Evolutionary conservation across 2,888 invertebrate species (phyloP), one percentile per base, ranked within the genome.

Genomic region (Leptinotarsa haldemani): DNA sequence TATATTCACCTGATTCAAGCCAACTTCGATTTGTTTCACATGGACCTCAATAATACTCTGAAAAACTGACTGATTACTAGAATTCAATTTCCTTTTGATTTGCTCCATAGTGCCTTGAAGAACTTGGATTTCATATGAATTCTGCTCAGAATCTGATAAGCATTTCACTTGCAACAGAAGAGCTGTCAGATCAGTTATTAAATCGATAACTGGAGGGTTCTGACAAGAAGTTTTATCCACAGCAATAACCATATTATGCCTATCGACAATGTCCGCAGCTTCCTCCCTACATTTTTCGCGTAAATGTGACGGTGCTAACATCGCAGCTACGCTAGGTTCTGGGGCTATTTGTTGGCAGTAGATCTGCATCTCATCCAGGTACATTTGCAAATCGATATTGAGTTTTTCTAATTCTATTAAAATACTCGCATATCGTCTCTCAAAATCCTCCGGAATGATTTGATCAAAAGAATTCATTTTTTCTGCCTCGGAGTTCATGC

Each of bases 401-500:
- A 98, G 92, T 83, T 93, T 94, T 84, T 98, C 98, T 81, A 98
- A 90, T 79, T 97, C 96, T 70, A 98, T 92, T 3, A 98, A 93
- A 80, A 92, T 91, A 77, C 93, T 91, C 16, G 98, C 98, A 89
- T 98, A 98, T 83, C 93, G 93, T 80, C 94, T 92, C 86, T 97
- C 96, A 86, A 97, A 98, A 84, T 97, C 97, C 76, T 94, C 93
- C 4, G 94, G 92, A 82, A 96, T 91, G 76, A 91, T 91, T 83
- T 94, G 92, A 47, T 94, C 94, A 85, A 94, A 94, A 0, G 95
- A 94, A 87, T 93, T 92, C 85, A 93, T 91, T 87, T 94, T 94
- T 85, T 98, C 98, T 0, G 96, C 97, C 86, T 96, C 95, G 74
- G 94, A 91, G 84, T 98, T 98, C 92, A 97, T 94, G 74, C 94